Conservation (phyloP, 1,140 invertebrate species). For the Homarus americanus region DNA sequence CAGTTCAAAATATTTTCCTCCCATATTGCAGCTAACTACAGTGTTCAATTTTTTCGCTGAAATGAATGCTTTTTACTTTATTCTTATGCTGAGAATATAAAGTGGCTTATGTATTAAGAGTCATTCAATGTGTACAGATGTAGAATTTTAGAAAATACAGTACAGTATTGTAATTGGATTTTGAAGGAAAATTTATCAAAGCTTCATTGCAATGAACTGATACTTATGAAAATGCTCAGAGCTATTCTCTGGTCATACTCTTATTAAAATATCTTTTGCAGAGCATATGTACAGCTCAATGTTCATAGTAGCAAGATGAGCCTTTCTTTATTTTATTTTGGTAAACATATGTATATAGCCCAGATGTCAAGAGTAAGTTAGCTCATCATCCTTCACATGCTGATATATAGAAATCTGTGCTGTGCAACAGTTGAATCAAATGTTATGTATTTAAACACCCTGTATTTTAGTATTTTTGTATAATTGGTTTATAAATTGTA, state of each 20-base stretch:
- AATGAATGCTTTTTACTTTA: not conserved
- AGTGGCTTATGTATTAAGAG: conserved; percentile 2
- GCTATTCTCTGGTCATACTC: conserved; percentile 9
- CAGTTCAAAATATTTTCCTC: conserved; percentile 1
- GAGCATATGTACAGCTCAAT: not conserved
- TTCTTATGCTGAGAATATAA: not conserved
- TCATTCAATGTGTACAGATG: not conserved
- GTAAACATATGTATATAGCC: not conserved
- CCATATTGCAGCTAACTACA: not conserved
- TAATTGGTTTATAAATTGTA: conserved; percentile 38
- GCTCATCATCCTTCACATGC: not conserved
- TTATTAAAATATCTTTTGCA: not conserved
- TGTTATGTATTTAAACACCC: conserved; percentile 1
- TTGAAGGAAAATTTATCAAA: conserved; percentile 8
- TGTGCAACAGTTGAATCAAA: conserved; percentile 19
- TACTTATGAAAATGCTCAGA: conserved; percentile 5
- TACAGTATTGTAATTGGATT: not conserved
- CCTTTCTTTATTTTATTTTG: not conserved
- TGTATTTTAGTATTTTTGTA: conserved; percentile 53
- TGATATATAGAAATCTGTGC: conserved; percentile 35
- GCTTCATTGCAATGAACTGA: conserved; percentile 12
- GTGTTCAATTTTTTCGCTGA: not conserved
- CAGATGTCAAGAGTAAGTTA: not conserved
- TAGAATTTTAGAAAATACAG: not conserved
- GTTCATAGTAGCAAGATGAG: not conserved